A percentile compares a stretch with the other conserved stretches of the same genome.
Evolutionary conservation across 2,113 vertebrate genomes (phyloP).

Genomic region (Brienomyrus longianalis): DNA sequence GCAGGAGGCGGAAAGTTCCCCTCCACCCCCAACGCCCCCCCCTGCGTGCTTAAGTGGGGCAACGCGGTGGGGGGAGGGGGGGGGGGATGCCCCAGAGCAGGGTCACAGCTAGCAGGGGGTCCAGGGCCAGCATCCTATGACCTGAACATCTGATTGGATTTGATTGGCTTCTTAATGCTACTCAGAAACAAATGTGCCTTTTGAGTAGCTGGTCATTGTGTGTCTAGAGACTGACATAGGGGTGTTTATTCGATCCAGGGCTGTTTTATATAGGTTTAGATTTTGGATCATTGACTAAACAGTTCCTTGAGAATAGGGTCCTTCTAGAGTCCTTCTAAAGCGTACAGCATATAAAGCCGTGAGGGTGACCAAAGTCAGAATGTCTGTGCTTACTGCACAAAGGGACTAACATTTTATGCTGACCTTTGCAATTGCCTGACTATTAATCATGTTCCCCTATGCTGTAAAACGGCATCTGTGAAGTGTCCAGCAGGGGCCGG

Average conservation of each 20-base stretch:
- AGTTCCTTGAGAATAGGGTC: neutral
- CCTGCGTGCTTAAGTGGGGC: no score
- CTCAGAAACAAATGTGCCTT: neutral
- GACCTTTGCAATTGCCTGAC: slow-evolving; percentile 32
- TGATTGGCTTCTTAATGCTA: neutral
- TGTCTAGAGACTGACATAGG: neutral
- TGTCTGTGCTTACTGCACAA: slow-evolving; percentile 43
- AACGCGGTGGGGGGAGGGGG: slow-evolving; percentile 34
- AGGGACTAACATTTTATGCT: slow-evolving; percentile 16
- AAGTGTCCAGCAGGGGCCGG: slow-evolving; percentile 65
- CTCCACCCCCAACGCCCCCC: no score
- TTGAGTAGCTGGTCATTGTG: neutral
- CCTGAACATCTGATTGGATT: neutral
- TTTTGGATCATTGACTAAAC: neutral
- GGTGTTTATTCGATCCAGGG: neutral
- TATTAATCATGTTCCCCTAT: slow-evolving; percentile 66
- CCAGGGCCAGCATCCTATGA: neutral
- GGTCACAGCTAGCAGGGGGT: neutral
- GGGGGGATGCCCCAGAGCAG: slow-evolving; percentile 32
- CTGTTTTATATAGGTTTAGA: neutral
- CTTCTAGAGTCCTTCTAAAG: neutral
- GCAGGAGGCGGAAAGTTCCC: no score
- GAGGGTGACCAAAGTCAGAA: neutral
- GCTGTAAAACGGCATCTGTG: slow-evolving; percentile 68
- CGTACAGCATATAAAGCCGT: neutral